Percentiles rank a stretch among this genome's conserved stretches.
Conservation (phyloP, 2,888 invertebrate species). For the Nycteola revayana region DNA sequence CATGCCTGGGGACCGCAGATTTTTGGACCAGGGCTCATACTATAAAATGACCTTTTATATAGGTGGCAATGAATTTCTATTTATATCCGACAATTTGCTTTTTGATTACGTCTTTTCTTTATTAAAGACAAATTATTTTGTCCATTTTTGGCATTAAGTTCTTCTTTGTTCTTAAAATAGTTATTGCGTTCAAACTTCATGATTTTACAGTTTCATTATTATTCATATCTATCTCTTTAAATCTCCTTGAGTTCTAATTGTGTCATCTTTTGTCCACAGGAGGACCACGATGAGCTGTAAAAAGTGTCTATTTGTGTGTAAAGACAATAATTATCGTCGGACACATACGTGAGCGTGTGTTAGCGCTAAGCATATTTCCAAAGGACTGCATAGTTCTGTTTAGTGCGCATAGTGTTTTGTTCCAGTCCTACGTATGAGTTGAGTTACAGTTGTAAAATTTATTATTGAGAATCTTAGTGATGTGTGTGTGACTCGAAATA, state of each 20-base stretch:
- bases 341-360: conserved; percentile 43
- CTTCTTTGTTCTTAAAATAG: conserved; percentile 3
- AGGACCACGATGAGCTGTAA: conserved; percentile 77
- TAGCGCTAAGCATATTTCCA: conserved; percentile 31
- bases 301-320: conserved; percentile 44
- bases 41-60: too few species aligned
- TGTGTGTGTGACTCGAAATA: conserved; percentile 48
- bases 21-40: too few species aligned
- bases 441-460: conserved; percentile 30
- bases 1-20: too few species aligned
- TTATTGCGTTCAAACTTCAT: not conserved
- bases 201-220: not conserved
- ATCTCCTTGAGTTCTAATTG: conserved; percentile 14
- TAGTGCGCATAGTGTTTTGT: conserved; percentile 22
- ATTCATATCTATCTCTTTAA: not conserved
- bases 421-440: conserved; percentile 34
- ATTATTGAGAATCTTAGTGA: not conserved
- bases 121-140: conserved; percentile 1
- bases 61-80: too few species aligned
- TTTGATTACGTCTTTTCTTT: too few species aligned
- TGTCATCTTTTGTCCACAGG: conserved; percentile 54
- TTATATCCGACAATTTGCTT: too few species aligned
- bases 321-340: conserved; percentile 61
- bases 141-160: conserved; percentile 8
- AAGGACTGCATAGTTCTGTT: conserved; percentile 3